phyloP scores from a whole-genome alignment of 1,140 invertebrate species.

The Drosophila ironensis region DNA sequence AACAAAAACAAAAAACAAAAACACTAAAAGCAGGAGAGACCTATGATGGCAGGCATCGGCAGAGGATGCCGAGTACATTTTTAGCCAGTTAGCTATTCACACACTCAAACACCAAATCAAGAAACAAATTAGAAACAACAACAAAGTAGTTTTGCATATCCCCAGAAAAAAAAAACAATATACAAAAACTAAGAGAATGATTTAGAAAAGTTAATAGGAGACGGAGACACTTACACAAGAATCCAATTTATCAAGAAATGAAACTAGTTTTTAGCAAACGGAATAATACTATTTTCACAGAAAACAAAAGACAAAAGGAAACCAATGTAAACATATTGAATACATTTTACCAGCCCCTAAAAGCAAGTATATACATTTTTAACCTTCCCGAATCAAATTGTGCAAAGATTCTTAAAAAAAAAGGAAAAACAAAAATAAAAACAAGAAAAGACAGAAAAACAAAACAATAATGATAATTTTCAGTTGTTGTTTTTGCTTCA shows the following conservation, averaged over 20 bases:
- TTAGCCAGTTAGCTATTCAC: conserved; percentile 35
- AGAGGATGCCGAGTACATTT: conserved; percentile 9
- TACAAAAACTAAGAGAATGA: not conserved
- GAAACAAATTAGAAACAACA: conserved; percentile 50
- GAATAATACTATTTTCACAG: conserved; percentile 66
- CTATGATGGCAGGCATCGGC: conserved; percentile 26
- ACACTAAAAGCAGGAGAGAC: conserved; percentile 2
- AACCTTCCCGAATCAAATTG: not conserved
- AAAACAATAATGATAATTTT: conserved; percentile 8
- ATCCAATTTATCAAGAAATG: conserved; percentile 51
- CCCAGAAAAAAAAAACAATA: conserved; percentile 39
- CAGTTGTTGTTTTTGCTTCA: conserved; percentile 33
- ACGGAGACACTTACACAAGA: conserved; percentile 28
- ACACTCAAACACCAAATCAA: conserved; percentile 46
- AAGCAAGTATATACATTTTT: conserved; percentile 4
- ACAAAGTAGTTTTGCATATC: conserved; percentile 80
- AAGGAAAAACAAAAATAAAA: conserved; percentile 21
- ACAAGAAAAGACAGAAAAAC: conserved; percentile 24
- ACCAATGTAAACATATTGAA: conserved; percentile 48
- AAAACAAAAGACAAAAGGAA: conserved; percentile 31
- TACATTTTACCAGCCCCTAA: conserved; percentile 7
- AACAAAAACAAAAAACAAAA: conserved; percentile 1
- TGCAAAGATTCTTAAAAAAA: no score
- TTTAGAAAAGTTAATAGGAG: not conserved
- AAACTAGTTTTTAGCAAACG: conserved; percentile 64